Evolutionary conservation across 2,113 vertebrate species (phyloP).

Genomic region (Mellivora capensis): DNA sequence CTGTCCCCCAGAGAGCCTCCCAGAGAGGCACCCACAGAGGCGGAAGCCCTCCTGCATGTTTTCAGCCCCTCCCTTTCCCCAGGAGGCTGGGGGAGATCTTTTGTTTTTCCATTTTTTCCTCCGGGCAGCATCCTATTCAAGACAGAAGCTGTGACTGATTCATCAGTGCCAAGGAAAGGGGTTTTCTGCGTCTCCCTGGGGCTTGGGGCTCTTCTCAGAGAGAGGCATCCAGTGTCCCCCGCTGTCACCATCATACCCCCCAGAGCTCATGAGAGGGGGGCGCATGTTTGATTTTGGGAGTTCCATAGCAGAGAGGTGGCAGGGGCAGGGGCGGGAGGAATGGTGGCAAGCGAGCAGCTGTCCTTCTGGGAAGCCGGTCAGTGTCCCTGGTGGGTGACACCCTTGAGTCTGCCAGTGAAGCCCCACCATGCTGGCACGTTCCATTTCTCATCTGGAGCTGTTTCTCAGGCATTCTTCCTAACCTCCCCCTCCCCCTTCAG

Average conservation of each 20-base stretch:
- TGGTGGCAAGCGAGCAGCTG: neutral
- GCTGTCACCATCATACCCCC: neutral
- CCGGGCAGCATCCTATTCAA: neutral
- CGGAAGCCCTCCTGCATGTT: neutral
- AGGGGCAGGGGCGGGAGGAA: neutral
- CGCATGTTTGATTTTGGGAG: neutral
- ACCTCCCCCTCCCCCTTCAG: neutral
- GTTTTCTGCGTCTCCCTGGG: constrained; percentile 1
- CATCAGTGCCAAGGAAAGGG: constrained; percentile 58
- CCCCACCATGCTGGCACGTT: neutral
- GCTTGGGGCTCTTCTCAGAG: neutral
- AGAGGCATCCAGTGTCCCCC: neutral
- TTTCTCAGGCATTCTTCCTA: constrained; percentile 59
- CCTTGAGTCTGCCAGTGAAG: constrained; percentile 66
- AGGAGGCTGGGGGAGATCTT: neutral
- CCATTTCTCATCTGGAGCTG: constrained; percentile 31
- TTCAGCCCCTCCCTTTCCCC: neutral
- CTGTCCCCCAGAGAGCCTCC: neutral
- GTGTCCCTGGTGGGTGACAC: neutral
- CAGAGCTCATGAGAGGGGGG: neutral
- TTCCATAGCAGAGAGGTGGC: neutral
- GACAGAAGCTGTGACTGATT: constrained; percentile 35
- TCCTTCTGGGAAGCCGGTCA: neutral
- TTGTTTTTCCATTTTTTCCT: neutral
- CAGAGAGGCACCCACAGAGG: neutral